Base-by-base conservation (phyloP, 2,113 vertebrate genomes). In the Phalacrocorax aristotelis region DNA sequence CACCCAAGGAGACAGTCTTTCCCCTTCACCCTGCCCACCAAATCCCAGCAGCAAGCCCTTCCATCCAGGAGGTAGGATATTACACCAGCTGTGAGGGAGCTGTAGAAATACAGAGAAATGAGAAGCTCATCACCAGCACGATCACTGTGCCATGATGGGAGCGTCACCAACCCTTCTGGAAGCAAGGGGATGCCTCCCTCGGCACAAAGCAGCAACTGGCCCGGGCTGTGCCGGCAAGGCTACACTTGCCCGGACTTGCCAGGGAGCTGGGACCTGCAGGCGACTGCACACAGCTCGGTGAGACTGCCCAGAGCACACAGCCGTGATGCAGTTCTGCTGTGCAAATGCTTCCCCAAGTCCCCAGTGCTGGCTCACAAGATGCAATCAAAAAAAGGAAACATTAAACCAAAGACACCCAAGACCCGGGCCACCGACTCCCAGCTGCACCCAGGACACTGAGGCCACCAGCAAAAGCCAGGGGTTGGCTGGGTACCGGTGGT, bases 271-370 rank as follows among this genome's bases (percentile, higher is more conserved):
- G 57, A 70, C 60, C 40, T 3, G 1, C 49, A 34, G 29, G 46
- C 9, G 0, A 51, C 0, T 1, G 69, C 64, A 57, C 52, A 29
- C 0, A 4, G 70, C 72, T 83, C 13, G 10, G 66, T 1, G 7
- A 66, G 52, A 7, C 52, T 75, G 38, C 64, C 58, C 4, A 0
- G 60, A 62, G 52, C 17, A 13, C 21, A 34, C 9, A 26, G 40
- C 44, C 51, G 7, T 7, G 52, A 20, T 52, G 62, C 44, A 74
- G 81, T 27, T 82, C 80, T 58, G 69, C 46, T 79, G 34, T 2
- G 29, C 40, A 30, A 32, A 48, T n/a, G 69, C 65, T 82, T 52
- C 68, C 76, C 80, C 10, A 5, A 16, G 30, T 9, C 34, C 18
- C 26, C 13, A 1, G 34, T 19, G 21, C 14, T 16, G 27, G 18